Evolutionary conservation across 2,888 invertebrate species (phyloP), one percentile per base, ranked within the genome.

Genomic region (Heliconius aoede): DNA sequence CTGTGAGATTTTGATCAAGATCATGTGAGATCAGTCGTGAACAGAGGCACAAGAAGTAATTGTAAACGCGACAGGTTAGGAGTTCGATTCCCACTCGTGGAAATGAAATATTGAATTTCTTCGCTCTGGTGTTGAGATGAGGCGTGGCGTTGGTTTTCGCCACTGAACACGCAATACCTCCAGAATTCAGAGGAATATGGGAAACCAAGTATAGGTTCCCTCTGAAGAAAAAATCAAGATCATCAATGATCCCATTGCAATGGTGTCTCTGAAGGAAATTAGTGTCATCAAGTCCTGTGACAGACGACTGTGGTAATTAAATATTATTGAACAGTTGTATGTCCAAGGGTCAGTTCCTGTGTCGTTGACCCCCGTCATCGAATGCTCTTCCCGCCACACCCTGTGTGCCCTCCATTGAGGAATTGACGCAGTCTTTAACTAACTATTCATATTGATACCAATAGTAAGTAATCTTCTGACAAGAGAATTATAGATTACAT

Each of bases 271-370:
- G 24, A 61, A 21, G 64, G 13, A 62, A 32, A 73, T 69, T 73
- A 40, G 46, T 55, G 40, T 46, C 62, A 51, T 73, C 32, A 67
- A 28, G 21, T 51, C 55, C 73, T 69, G 67, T 74, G 62, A 72
- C 72, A 74, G 65, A 36, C 26, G 40, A 67, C 46, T 75, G 58
- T 80, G 71, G 72, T 80, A 79, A 82, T 81, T 78, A 77, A 78
- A 81, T 82, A 80, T 81, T 84, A 82, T 86, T 87, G 92, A 94
- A 93, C 93, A 93, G 93, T 93, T 93, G 91, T 87, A 87, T 81
- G 89, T 88, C 90, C 93, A 93, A 82, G 93, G 94, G 93, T 94
- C 92, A 93, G 90, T 91, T 91, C 89, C 89, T 88, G 91, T 90
- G 93, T 88, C 94, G 86, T 88, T 88, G 94, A 94, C 90, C 94